Evolutionary conservation across 2,113 vertebrate genomes (phyloP).

Genomic region (Plectropomus leopardus): DNA sequence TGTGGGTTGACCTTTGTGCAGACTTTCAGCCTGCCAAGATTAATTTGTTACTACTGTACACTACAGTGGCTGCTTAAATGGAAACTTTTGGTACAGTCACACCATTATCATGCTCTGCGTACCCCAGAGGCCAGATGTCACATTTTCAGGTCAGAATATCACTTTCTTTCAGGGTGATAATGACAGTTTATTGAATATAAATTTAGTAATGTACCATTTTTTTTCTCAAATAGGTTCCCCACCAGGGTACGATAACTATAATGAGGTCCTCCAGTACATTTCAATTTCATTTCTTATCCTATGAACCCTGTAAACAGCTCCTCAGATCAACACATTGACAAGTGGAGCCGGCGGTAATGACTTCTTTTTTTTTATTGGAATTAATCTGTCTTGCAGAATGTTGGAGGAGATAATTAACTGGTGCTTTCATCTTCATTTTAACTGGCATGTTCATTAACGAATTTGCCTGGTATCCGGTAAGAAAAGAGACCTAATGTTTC

Average conservation of each 20-base stretch:
- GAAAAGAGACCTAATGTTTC: constrained; percentile 73
- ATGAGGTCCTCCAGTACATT: constrained; percentile 66
- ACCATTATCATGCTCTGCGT: neutral
- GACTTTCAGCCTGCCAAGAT: neutral
- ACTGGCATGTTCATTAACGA: constrained; percentile 81
- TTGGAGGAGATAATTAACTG: constrained; percentile 82
- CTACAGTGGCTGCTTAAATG: neutral
- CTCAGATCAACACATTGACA: constrained; percentile 75
- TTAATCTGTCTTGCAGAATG: constrained; percentile 76
- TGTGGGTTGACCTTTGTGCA: no score
- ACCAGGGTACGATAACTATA: constrained; percentile 32
- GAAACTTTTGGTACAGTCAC: neutral
- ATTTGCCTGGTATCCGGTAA: constrained; percentile 61
- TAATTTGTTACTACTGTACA: constrained; percentile 34
- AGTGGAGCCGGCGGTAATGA: constrained; percentile 69
- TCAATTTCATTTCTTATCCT: constrained; percentile 66
- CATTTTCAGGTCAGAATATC: neutral
- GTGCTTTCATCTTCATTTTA: constrained; percentile 80
- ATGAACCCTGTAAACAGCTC: constrained; percentile 73
- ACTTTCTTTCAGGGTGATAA: neutral
- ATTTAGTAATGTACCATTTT: neutral
- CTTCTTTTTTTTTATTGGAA: constrained; percentile 70
- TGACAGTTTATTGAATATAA: constrained; percentile 17
- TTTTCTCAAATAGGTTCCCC: constrained; percentile 6
- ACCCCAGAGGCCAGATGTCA: neutral